Conservation (phyloP, 2,797 vertebrate genomes). For the Babyrousa celebensis region DNA sequence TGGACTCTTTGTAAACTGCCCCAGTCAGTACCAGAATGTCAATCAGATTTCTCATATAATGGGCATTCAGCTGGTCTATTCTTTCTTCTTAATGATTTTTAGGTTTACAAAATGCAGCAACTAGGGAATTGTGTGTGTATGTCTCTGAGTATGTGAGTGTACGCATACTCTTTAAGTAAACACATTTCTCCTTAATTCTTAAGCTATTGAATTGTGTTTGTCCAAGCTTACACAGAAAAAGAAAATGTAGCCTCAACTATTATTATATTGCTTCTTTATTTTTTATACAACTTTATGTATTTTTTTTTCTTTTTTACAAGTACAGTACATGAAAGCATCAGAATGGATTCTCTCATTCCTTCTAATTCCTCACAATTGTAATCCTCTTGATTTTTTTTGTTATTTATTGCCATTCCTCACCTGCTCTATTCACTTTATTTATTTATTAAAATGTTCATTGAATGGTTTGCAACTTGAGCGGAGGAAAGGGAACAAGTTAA, state of each 20-base stretch:
- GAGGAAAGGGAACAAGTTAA: background rate
- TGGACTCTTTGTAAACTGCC: background rate
- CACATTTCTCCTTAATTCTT: background rate
- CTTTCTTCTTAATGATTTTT: background rate
- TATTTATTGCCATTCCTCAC: background rate
- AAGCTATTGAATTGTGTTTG: background rate
- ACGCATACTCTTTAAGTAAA: background rate
- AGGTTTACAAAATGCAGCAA: background rate
- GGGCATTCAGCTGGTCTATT: background rate
- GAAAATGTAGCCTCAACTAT: background rate
- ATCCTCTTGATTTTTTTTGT: background rate
- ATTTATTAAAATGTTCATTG: background rate
- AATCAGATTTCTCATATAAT: background rate
- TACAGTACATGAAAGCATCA: background rate
- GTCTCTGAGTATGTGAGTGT: background rate
- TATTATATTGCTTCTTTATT: background rate
- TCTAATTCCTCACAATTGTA: background rate
- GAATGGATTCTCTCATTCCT: background rate
- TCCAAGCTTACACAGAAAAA: background rate
- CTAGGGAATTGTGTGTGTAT: background rate
- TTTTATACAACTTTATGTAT: background rate
- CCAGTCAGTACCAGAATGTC: fast-evolving
- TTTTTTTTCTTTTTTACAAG: background rate
- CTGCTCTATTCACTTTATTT: background rate
- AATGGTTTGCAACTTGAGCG: background rate